Evolutionary conservation across 2,888 invertebrate genomes (phyloP).

Genomic region (Parnassius smintheus): DNA sequence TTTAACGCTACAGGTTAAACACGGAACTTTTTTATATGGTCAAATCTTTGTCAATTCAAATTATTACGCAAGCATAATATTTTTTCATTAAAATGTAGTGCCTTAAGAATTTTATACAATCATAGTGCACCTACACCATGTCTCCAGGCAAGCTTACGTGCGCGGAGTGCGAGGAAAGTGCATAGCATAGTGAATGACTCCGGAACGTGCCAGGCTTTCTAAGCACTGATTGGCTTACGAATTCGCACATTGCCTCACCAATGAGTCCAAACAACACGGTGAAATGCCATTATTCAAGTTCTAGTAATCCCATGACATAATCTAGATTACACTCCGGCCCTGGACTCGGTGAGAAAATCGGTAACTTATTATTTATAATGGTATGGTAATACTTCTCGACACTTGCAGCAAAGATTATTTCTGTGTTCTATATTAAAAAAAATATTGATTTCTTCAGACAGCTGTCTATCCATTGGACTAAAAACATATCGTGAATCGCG

Average conservation of each 20-base stretch:
- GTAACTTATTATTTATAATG: constrained; percentile 3
- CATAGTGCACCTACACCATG: constrained; percentile 64
- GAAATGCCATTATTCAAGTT: constrained; percentile 67
- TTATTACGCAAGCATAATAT: no score
- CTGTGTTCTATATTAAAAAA: no score
- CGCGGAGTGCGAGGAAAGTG: constrained; percentile 54
- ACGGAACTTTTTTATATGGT: no score
- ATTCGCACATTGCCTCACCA: constrained; percentile 42
- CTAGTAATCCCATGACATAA: constrained; percentile 78
- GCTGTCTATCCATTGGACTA: no score
- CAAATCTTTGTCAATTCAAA: no score
- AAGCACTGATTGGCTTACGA: constrained; percentile 37
- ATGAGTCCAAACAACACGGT: constrained; percentile 57
- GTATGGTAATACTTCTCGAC: no score
- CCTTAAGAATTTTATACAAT: constrained; percentile 36
- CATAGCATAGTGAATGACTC: constrained; percentile 62
- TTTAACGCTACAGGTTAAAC: no score
- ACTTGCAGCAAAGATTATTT: no score
- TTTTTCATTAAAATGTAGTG: no score
- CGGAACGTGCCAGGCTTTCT: constrained; percentile 53
- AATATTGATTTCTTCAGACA: no score
- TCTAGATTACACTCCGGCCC: constrained; percentile 50
- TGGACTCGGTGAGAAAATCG: constrained; percentile 8
- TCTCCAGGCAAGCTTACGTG: constrained; percentile 60
- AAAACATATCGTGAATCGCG: no score